Conservation (phyloP, 1,140 invertebrate genomes). For the Drosophila obscura region DNA sequence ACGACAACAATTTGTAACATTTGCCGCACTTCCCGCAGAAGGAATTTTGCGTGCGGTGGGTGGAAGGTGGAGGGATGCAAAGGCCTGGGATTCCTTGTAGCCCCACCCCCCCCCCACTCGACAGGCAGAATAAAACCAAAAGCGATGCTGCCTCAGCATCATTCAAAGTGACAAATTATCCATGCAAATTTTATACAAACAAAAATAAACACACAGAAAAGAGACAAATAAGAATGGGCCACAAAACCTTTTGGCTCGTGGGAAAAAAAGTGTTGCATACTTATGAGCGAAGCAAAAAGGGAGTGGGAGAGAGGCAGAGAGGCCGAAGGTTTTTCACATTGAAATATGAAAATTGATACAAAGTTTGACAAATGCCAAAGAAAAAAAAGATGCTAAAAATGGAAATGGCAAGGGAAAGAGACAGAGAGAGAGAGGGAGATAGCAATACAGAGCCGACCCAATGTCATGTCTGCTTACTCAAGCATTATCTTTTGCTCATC, state of each 20-base stretch:
- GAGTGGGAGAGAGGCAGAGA: not conserved
- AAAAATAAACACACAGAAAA: constrained; percentile 2
- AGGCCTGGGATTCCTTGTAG: constrained; percentile 32
- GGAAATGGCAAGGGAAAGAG: not conserved
- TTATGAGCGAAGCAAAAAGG: constrained; percentile 44
- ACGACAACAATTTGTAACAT: constrained; percentile 81
- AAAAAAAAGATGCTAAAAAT: constrained; percentile 28
- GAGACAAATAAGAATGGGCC: not conserved
- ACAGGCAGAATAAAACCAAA: constrained; percentile 31
- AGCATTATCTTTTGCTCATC: constrained; percentile 51
- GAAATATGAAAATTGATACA: constrained; percentile 74
- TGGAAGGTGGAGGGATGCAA: not conserved
- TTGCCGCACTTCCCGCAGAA: constrained; percentile 80
- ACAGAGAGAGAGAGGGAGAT: constrained; percentile 1
- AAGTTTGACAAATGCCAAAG: constrained; percentile 64
- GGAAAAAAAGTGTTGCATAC: constrained; percentile 75
- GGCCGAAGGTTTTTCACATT: constrained; percentile 38
- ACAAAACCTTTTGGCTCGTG: constrained; percentile 37
- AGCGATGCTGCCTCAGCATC: constrained; percentile 58
- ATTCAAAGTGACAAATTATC: constrained; percentile 82
- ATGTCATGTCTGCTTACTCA: constrained; percentile 40
- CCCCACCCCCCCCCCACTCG: constrained; percentile 72
- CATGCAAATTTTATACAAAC: constrained; percentile 79
- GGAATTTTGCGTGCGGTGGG: constrained; percentile 56
- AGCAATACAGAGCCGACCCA: too few relatives aligned